Percentiles rank a stretch among this genome's conserved stretches.
phyloP scores from a whole-genome alignment of 1,140 invertebrate genomes.

The Meteorus sp. region DNA sequence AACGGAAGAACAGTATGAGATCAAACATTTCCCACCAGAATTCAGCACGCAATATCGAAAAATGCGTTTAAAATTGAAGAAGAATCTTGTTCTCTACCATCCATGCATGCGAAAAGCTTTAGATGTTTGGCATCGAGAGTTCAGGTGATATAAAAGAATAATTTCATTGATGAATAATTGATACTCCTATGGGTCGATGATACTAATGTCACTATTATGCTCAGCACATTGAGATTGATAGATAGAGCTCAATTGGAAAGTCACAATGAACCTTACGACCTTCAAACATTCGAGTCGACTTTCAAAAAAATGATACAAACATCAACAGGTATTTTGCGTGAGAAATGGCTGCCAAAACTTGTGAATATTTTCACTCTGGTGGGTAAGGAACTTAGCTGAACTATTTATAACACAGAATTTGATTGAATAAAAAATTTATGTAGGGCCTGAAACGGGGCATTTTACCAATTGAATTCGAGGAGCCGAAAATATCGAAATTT shows the following conservation, averaged over 20 bases:
- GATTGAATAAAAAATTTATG: conserved; percentile 32
- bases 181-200: no score
- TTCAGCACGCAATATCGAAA: conserved; percentile 33
- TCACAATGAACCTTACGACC: conserved; percentile 58
- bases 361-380: conserved; percentile 61
- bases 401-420: conserved; percentile 19
- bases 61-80: conserved; percentile 52
- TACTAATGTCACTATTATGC: neutral
- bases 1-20: conserved; percentile 37
- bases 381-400: conserved; percentile 12
- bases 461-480: conserved; percentile 70
- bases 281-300: conserved; percentile 60
- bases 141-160: conserved; percentile 69
- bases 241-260: conserved; percentile 58
- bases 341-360: conserved; percentile 66
- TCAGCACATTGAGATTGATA: conserved; percentile 61
- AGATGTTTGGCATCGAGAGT: conserved; percentile 79
- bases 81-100: conserved; percentile 77
- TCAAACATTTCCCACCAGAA: conserved; percentile 33
- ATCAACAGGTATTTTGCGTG: conserved; percentile 58
- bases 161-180: neutral
- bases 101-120: conserved; percentile 79
- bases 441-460: conserved; percentile 73
- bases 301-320: conserved; percentile 60
- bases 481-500: conserved; percentile 70